Evolutionary conservation across 2,888 invertebrate genomes (phyloP).

Genomic region (Scaptomyza polygonia): DNA sequence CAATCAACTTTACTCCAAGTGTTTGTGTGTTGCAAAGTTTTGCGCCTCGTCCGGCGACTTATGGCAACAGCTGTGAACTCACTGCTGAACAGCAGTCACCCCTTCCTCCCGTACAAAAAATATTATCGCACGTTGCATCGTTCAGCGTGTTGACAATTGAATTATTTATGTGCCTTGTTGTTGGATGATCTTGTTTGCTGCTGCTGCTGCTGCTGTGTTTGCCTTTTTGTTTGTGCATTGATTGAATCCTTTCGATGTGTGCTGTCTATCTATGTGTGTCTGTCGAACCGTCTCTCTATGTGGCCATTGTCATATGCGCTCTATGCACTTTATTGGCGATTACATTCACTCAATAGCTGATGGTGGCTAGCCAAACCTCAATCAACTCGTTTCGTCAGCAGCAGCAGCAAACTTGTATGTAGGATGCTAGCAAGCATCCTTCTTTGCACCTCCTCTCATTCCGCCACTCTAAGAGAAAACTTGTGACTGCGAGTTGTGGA

Average conservation of each 20-base stretch:
- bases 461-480: neutral
- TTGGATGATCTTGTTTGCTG: slow-evolving; percentile 49
- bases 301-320: slow-evolving; percentile 71
- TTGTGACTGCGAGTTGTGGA: slow-evolving; percentile 26
- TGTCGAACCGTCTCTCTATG: slow-evolving; percentile 2
- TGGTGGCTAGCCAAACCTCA: slow-evolving; percentile 56
- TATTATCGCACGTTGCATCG: slow-evolving; percentile 76
- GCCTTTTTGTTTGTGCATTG: slow-evolving; percentile 74
- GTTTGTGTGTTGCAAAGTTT: slow-evolving; percentile 61
- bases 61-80: slow-evolving; percentile 25
- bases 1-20: slow-evolving; percentile 44
- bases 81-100: too few species aligned
- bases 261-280: slow-evolving; percentile 17
- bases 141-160: slow-evolving; percentile 74
- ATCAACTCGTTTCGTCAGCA: slow-evolving; percentile 62
- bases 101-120: slow-evolving; percentile 37
- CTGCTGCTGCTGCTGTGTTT: slow-evolving; percentile 37
- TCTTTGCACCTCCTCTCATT: neutral
- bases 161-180: slow-evolving; percentile 75
- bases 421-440: slow-evolving; percentile 17
- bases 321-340: slow-evolving; percentile 80
- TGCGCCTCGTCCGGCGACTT: slow-evolving; percentile 35
- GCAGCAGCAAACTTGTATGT: slow-evolving; percentile 11
- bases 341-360: slow-evolving; percentile 71
- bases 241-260: slow-evolving; percentile 72